phyloP scores from a whole-genome alignment of 2,888 invertebrate species.

The Thera britannica region DNA sequence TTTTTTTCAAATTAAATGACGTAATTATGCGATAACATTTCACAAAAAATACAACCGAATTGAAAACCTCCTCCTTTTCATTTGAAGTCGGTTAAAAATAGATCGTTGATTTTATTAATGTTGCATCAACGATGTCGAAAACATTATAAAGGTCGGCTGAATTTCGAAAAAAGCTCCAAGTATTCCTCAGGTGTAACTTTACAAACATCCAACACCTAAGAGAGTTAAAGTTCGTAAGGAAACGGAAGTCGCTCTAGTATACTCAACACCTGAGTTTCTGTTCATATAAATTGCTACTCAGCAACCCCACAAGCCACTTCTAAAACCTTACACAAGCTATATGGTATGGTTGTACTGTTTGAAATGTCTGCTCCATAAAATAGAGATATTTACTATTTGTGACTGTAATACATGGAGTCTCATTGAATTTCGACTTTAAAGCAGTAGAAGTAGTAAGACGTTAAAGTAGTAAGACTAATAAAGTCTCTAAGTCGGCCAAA shows the following conservation, averaged over 20 bases:
- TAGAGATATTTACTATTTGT: not conserved
- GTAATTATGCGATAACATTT: no score
- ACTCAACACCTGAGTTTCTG: not conserved
- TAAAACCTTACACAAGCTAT: slow-evolving; percentile 2
- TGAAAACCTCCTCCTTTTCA: no score
- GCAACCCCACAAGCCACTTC: not conserved
- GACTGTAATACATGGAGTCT: not conserved
- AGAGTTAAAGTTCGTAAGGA: not conserved
- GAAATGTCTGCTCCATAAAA: not conserved
- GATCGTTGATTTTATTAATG: no score
- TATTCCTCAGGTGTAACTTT: not conserved
- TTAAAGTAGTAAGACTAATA: no score
- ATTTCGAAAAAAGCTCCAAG: no score
- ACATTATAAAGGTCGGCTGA: no score
- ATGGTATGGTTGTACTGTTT: not conserved
- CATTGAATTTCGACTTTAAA: not conserved
- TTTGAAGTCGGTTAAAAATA: no score
- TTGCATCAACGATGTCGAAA: no score
- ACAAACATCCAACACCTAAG: not conserved
- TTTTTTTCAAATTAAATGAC: no score
- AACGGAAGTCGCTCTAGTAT: no score
- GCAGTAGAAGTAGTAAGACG: not conserved
- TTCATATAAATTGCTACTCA: not conserved
- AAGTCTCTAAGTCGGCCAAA: no score
- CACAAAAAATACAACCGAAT: no score